These are phyloP conservation scores for Erebia ligea DNA, from an alignment of 2,888 invertebrate species.

Conservation along the genomic window DNA sequence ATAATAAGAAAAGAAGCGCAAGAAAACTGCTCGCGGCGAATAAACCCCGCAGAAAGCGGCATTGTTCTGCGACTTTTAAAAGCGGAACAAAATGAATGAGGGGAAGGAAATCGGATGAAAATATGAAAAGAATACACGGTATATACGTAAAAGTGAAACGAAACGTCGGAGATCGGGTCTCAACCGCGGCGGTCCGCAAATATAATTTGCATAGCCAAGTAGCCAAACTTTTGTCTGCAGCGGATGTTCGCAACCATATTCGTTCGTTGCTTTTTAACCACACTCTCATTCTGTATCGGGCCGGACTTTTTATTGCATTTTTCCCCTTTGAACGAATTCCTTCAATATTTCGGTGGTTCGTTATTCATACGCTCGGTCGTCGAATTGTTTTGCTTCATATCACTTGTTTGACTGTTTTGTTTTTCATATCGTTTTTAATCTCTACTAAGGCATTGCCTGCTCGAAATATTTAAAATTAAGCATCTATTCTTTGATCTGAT, in stretches of 20 bases:
- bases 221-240: conserved; percentile 81
- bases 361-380: conserved; percentile 79
- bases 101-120: conserved; percentile 83
- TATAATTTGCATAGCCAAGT: conserved; percentile 84
- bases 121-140: conserved; percentile 83
- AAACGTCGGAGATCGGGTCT: conserved; percentile 79
- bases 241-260: conserved; percentile 81
- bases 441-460: background rate
- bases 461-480: background rate
- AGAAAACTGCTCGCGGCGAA: conserved; percentile 80
- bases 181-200: conserved; percentile 81
- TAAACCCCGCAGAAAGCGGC: conserved; percentile 75
- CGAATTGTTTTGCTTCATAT: conserved; percentile 79
- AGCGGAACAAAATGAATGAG: conserved; percentile 80
- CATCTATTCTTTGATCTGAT: background rate
- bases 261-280: conserved; percentile 81
- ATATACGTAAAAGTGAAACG: conserved; percentile 79
- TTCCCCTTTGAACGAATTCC: conserved; percentile 82
- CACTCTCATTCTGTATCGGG: conserved; percentile 78
- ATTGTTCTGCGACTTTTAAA: conserved; percentile 81
- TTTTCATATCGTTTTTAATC: conserved; percentile 19
- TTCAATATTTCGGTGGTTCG: conserved; percentile 81
- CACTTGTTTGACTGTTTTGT: conserved; percentile 51
- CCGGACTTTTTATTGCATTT: conserved; percentile 79
- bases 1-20: conserved; percentile 76